Conservation (phyloP, 2,113 vertebrate species). For the Panthera uncia region DNA sequence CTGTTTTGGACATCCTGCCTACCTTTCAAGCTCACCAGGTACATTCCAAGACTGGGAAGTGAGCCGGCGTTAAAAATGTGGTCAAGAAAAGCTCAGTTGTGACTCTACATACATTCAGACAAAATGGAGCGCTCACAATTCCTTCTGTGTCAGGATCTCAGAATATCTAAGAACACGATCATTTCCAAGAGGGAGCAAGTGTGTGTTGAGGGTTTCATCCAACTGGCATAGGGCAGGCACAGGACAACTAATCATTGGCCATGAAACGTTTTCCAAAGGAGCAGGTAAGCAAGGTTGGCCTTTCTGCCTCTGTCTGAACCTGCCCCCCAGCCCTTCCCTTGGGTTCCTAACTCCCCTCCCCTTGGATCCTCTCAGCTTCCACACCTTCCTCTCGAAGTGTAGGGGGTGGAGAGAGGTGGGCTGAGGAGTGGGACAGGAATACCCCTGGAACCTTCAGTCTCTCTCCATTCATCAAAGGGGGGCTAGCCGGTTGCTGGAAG, state of each 20-base stretch:
- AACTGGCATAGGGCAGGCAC: background rate
- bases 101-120: background rate
- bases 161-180: background rate
- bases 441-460: background rate
- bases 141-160: background rate
- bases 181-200: background rate
- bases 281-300: background rate
- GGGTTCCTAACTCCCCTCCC: background rate
- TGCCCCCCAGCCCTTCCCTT: background rate
- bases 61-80: background rate
- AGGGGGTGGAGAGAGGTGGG: background rate
- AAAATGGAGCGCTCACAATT: background rate
- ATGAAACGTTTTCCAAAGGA: background rate
- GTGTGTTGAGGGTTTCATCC: background rate
- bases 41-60: background rate
- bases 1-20: background rate
- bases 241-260: background rate
- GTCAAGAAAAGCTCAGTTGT: background rate
- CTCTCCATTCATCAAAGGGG: background rate
- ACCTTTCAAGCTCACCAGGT: background rate
- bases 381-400: background rate
- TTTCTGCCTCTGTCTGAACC: background rate
- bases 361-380: background rate
- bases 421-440: background rate
- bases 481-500: background rate